These are phyloP conservation scores for Drosophila anceps DNA, from an alignment of 2,888 invertebrate genomes.

Conservation along the genomic window DNA sequence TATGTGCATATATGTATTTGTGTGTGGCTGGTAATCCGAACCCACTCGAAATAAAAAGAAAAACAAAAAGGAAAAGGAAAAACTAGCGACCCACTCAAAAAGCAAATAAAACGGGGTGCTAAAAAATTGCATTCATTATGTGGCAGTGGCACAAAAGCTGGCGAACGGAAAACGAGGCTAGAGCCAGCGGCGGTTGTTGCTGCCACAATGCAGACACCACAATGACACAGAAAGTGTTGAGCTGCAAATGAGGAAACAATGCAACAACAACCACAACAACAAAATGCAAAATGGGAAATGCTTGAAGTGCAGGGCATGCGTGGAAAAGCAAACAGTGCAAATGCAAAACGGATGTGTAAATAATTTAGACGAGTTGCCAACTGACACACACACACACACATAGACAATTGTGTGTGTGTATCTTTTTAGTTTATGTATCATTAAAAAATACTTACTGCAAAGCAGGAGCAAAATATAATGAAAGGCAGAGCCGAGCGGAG, in stretches of 20 bases:
- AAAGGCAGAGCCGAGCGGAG: conserved; percentile 43
- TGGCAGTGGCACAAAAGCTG: conserved; percentile 66
- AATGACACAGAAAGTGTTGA: conserved; percentile 79
- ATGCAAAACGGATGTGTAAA: conserved; percentile 81
- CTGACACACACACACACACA: conserved; percentile 16
- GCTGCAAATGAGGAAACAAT: conserved; percentile 78
- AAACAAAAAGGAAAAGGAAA: not conserved
- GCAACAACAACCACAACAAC: conserved; percentile 43
- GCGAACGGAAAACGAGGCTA: conserved; percentile 65
- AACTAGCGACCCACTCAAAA: conserved; percentile 55
- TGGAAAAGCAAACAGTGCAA: conserved; percentile 68
- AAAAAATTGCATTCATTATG: conserved; percentile 84
- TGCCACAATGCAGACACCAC: conserved; percentile 67
- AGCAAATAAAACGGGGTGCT: conserved; percentile 21
- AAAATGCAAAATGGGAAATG: conserved; percentile 60
- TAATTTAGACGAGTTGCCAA: conserved; percentile 79
- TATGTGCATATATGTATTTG: conserved; percentile 14
- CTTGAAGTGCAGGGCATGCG: conserved; percentile 68
- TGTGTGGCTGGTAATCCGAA: conserved; percentile 14
- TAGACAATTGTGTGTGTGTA: conserved; percentile 55
- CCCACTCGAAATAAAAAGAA: conserved; percentile 3
- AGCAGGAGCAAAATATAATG: conserved; percentile 51
- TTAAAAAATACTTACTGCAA: conserved; percentile 76
- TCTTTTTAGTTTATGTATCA: conserved; percentile 81
- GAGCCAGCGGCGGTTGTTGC: conserved; percentile 63